Conservation (phyloP, 1,140 invertebrate genomes). For the Drosophila parabipectinata region DNA sequence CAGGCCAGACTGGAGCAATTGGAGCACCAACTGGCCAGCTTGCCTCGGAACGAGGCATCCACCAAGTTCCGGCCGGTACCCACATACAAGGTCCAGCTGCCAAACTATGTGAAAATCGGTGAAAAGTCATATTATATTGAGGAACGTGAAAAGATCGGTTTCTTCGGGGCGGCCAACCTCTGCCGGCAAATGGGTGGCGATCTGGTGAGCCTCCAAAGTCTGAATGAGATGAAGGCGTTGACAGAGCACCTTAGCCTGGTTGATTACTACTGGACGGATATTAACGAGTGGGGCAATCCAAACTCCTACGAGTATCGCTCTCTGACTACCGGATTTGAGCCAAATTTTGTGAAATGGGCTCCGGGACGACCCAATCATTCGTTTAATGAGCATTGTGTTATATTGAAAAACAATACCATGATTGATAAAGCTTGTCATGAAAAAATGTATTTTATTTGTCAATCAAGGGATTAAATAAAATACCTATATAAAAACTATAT, state of each 20-base stretch:
- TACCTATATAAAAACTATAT: not conserved
- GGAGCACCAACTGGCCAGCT: not conserved
- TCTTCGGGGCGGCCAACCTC: not conserved
- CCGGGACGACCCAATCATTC: not conserved
- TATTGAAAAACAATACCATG: not conserved
- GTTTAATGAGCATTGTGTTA: not conserved
- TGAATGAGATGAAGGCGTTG: not conserved
- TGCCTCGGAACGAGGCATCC: not conserved
- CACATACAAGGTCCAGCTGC: not conserved
- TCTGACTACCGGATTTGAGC: not conserved
- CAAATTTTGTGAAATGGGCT: not conserved
- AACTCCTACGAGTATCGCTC: not conserved
- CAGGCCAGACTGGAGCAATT: not conserved
- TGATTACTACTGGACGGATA: constrained; percentile 5
- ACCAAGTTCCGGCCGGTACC: not conserved
- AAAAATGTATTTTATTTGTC: not conserved
- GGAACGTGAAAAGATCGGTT: not conserved
- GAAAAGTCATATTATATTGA: constrained; percentile 6
- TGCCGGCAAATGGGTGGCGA: constrained; percentile 12
- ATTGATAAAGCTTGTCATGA: not conserved
- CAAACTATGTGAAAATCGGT: not conserved
- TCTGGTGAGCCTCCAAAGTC: not conserved
- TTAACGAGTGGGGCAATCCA: not conserved
- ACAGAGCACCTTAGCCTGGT: not conserved
- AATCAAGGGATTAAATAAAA: not conserved